Base-by-base conservation (phyloP, 1,140 invertebrate species). In the Parasteatoda tepidariorum region DNA sequence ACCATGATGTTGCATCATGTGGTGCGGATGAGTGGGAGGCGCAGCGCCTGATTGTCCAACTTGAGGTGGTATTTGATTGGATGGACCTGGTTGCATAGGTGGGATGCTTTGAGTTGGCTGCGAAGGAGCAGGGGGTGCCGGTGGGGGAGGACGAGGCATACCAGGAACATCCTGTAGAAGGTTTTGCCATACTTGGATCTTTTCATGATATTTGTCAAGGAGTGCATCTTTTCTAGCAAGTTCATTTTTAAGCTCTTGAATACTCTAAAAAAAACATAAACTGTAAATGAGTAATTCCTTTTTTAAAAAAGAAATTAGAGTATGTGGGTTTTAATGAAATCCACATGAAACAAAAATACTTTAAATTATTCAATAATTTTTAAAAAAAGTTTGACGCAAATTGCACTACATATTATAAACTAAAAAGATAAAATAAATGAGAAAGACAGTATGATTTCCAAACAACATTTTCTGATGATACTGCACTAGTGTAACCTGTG, bases 101-200 rank as follows among this genome's bases (percentile, higher is more conserved):
- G 85, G 64, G 18, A 78, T 71, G 41, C 33, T 30, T 38, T 67
- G 55, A 3, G 24, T 64, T 33, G 57, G 70, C n/a, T 66, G 84
- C 15, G 85, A 79, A 28, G 84, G 84, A 15, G 81, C 84, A 62
- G 84, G 85, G 87, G 89, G 88, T 48, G 89, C 88, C 28, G 89
- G 89, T 87, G 89, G 54, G 89, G 89, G 87, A 91, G 70, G 41
- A 89, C 90, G 87, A 7, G 64, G 34, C 15, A 91, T 87, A 92
- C 92, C 79, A 93, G 87, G 33, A 88, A 96, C 95, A 0, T 93
- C 93, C 66, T 83, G 68, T 13, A 98, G 89, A 31, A 97, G 89
- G 86, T 92, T 93, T 88, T 97, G 96, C 96, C 96, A 98, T 59
- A 94, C 92, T 15, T 92, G 92, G 55, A 98, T 93, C 88, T 97